These are phyloP conservation scores for Sebastes hubbsi DNA, from an alignment of 2,797 vertebrate genomes.

Conservation along the genomic window DNA sequence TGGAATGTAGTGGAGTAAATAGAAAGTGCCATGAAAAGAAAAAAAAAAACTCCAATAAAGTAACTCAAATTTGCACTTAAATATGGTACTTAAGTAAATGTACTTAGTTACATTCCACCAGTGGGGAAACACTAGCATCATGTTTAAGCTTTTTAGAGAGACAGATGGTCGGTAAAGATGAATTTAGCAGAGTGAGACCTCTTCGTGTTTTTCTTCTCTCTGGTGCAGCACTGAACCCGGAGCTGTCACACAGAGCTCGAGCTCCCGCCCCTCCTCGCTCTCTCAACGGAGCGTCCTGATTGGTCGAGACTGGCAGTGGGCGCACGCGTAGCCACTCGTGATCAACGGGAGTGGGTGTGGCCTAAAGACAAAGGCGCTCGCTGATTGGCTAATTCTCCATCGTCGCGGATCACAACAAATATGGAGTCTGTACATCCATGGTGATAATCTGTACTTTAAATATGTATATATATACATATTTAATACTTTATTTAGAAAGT, in stretches of 20 bases:
- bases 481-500: too few species aligned
- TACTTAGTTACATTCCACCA: not conserved
- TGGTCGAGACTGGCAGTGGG: slow-evolving; percentile 50
- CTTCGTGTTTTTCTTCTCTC: slow-evolving; percentile 4
- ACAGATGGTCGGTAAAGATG: not conserved
- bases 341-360: slow-evolving; percentile 39
- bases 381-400: slow-evolving; percentile 51
- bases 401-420: slow-evolving; percentile 55
- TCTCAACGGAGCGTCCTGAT: slow-evolving; percentile 54
- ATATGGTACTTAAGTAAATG: not conserved
- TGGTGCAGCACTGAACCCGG: slow-evolving; percentile 41
- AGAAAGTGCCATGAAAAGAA: not conserved
- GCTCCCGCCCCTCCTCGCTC: slow-evolving; percentile 35
- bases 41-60: not conserved
- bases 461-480: too few species aligned
- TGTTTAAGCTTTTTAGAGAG: not conserved
- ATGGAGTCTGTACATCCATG: not conserved
- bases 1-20: not conserved
- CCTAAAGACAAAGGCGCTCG: fast-evolving
- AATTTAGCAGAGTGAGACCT: slow-evolving; percentile 46
- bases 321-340: slow-evolving; percentile 69
- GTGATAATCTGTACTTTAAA: too few species aligned
- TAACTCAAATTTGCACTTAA: not conserved
- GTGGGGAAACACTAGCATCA: not conserved
- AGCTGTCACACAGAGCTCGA: slow-evolving; percentile 56